Evolutionary conservation across 2,113 vertebrate species (phyloP).

Genomic region (Sciurus niger): DNA sequence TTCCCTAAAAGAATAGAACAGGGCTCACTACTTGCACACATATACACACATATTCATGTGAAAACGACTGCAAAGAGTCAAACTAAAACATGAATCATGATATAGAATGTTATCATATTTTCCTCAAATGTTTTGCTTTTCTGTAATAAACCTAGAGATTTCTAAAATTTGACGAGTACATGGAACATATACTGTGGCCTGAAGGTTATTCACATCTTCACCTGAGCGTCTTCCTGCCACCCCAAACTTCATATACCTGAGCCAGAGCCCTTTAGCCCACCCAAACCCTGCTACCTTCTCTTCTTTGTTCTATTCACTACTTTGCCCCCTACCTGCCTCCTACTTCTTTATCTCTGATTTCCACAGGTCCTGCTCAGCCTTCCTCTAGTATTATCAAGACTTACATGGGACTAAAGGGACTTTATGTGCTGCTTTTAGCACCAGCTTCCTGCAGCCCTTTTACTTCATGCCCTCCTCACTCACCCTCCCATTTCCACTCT

Average conservation of each 20-base stretch:
- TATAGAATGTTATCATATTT: neutral
- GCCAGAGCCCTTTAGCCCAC: neutral
- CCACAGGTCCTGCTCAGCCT: neutral
- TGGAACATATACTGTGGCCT: neutral
- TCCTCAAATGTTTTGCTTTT: neutral
- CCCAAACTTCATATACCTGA: neutral
- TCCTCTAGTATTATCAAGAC: neutral
- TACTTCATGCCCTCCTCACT: accelerated
- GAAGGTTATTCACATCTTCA: neutral
- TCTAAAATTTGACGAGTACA: neutral
- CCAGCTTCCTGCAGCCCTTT: neutral
- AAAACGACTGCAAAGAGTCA: neutral
- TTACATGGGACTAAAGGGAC: neutral
- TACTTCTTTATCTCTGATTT: neutral
- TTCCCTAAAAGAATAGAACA: neutral
- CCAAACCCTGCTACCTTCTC: neutral
- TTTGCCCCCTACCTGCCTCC: neutral
- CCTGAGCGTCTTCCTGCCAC: accelerated
- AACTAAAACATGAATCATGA: neutral
- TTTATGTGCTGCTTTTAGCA: neutral
- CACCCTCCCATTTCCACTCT: too few species aligned
- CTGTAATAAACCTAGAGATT: neutral
- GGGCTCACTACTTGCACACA: neutral
- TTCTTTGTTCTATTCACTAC: neutral
- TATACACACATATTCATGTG: neutral